Percentiles rank a stretch among this genome's conserved stretches.
These are phyloP conservation scores for Seladonia tumulorum DNA, from an alignment of 2,888 invertebrate genomes.

Conservation along the genomic window DNA sequence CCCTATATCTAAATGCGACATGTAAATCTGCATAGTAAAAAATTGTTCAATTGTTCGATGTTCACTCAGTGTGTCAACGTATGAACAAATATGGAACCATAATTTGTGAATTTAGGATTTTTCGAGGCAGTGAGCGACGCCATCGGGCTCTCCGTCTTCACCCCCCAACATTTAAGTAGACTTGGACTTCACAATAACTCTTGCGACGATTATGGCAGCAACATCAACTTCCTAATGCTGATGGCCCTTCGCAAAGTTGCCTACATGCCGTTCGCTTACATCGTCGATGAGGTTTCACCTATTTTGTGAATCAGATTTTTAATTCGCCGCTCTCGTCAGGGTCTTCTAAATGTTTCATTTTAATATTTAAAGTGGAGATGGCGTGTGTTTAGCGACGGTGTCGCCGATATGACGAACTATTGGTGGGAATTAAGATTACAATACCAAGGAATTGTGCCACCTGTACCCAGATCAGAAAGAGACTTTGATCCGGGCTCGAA, in stretches of 20 bases:
- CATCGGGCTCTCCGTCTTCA: conserved; percentile 90
- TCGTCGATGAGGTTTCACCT: conserved; percentile 89
- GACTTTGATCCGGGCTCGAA: conserved; percentile 95
- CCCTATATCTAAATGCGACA: too few relatives aligned
- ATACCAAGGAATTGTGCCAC: conserved; percentile 91
- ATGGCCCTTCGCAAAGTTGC: conserved; percentile 92
- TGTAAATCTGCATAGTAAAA: neutral
- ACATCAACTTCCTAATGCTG: conserved; percentile 91
- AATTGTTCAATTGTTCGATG: neutral
- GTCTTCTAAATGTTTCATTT: neutral
- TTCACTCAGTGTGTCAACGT: neutral
- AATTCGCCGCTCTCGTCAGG: neutral
- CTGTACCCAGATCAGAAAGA: conserved; percentile 88
- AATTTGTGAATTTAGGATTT: conserved; percentile 87
- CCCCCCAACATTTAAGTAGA: conserved; percentile 90
- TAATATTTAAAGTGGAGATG: conserved; percentile 89
- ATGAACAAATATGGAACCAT: neutral
- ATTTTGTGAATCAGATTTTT: neutral
- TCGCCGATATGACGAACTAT: conserved; percentile 89
- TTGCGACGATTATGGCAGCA: conserved; percentile 88
- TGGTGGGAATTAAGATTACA: conserved; percentile 92
- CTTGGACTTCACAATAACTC: conserved; percentile 89
- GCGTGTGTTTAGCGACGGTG: conserved; percentile 91
- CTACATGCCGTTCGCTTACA: conserved; percentile 91
- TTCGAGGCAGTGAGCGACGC: conserved; percentile 95